Evolutionary conservation across 2,888 invertebrate genomes (phyloP).

Genomic region (Pollenia angustigena): DNA sequence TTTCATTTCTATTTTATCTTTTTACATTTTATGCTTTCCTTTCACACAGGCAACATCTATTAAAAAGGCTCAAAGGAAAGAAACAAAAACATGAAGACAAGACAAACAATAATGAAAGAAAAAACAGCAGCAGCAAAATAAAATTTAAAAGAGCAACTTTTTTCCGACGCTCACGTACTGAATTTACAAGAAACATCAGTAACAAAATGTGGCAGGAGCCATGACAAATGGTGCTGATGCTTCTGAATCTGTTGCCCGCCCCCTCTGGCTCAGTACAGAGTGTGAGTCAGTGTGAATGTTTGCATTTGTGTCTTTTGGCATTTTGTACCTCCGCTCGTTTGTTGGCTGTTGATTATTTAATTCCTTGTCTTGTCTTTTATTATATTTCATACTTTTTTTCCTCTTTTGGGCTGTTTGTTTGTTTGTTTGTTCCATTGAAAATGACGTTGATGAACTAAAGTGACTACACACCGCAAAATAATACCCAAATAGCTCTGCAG

Average conservation of each 20-base stretch:
- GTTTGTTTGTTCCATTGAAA: conserved; percentile 21
- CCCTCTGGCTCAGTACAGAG: conserved; percentile 4
- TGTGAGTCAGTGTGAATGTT: conserved; percentile 36
- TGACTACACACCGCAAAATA: conserved; percentile 56
- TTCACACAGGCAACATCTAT: not conserved
- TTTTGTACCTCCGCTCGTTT: conserved; percentile 33
- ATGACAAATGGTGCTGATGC: conserved; percentile 66
- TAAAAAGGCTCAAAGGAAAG: not conserved
- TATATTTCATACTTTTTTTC: conserved; percentile 42
- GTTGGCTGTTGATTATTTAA: conserved; percentile 44
- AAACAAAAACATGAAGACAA: conserved; percentile 2
- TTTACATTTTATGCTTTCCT: not conserved
- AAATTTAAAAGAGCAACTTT: conserved; percentile 42
- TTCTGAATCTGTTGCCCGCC: conserved; percentile 51
- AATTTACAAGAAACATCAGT: conserved; percentile 63
- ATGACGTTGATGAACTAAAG: conserved; percentile 64
- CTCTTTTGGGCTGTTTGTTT: conserved; percentile 2
- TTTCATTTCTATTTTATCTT: not conserved
- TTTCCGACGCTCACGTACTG: conserved; percentile 45
- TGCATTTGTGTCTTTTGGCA: conserved; percentile 47
- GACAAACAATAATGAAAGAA: not conserved
- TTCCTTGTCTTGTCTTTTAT: conserved; percentile 43
- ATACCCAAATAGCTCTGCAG: conserved; percentile 32
- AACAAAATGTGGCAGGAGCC: conserved; percentile 64
- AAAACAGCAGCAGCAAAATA: conserved; percentile 14